Evolutionary conservation across 2,797 vertebrate genomes (phyloP).

Genomic region (Sebastes kiyomatsui): DNA sequence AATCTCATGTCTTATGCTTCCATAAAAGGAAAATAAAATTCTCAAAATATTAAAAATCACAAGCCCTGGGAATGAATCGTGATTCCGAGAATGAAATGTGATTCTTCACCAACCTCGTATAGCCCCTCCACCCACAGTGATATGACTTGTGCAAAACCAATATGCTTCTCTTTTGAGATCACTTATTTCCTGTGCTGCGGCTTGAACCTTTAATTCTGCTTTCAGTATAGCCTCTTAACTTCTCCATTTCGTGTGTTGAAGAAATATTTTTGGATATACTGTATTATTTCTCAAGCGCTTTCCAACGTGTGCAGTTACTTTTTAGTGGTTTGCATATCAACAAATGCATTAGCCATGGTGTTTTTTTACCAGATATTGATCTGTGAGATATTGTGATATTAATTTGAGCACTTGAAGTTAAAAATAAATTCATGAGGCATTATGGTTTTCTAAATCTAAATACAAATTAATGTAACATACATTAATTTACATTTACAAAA

Average conservation of each 20-base stretch:
- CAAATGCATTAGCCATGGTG: not conserved
- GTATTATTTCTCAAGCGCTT: not conserved
- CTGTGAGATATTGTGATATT: not conserved
- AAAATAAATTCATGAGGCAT: not conserved
- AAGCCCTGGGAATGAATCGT: not conserved
- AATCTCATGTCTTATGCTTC: not conserved
- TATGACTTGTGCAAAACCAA: conserved; percentile 74
- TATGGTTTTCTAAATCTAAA: not conserved
- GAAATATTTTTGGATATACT: conserved; percentile 19
- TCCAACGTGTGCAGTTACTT: not conserved
- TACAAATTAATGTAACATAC: not conserved
- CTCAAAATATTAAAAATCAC: not conserved
- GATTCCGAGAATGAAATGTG: conserved; percentile 39
- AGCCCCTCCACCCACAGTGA: conserved; percentile 59
- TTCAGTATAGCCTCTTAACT: conserved; percentile 68
- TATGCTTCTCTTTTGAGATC: conserved; percentile 80
- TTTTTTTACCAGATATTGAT: not conserved
- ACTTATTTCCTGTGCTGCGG: conserved; percentile 81
- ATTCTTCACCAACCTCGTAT: conserved; percentile 10
- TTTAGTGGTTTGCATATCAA: not conserved
- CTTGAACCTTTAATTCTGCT: conserved; percentile 78
- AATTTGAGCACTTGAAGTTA: not conserved
- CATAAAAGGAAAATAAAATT: not conserved
- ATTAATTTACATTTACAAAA: not conserved
- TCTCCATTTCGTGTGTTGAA: conserved; percentile 54